Evolutionary conservation across 2,113 vertebrate genomes (phyloP), one percentile per base, ranked within the genome.

Genomic region (Hipposideros armiger): DNA sequence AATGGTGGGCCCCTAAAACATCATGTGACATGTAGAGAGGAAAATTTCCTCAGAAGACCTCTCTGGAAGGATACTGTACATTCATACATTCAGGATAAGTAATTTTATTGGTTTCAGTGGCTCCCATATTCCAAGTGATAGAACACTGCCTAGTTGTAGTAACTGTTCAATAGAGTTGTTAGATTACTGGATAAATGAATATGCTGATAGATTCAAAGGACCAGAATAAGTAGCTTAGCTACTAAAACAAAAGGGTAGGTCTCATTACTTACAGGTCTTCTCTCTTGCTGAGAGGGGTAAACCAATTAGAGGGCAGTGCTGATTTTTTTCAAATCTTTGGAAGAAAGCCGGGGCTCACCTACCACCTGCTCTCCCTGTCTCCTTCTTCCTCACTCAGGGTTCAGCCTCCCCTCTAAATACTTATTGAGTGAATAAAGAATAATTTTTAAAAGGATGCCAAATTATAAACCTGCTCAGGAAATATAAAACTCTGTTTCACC

Each of bases 91-190:
- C 3, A 6, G 0, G 17, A 76, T 58, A 78, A 60, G 13, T 9
- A 52, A 80, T 52, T 83, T 45, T 93, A 13, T 91, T 20, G 64
- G 52, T 91, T 89, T 91, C 15, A 36, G 9, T 91, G 26, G 82
- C 58, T 78, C 90, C 19, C 40, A 1, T 50, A 47, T 62, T 28
- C 5, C 20, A n/a, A 78, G 50, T 72, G 54, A 50, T 26, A 92
- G 58, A 72, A 42, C 36, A 60, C 26, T 52, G 4, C 47, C 30
- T 83, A 17, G 11, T 72, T 45, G 60, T 13, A 58, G 11, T 28
- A 84, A 66, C 24, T 93, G 3, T 28, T 90, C 64, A 94, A 74
- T 42, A 67, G 47, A 85, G 22, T 7, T 89, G 47, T 94, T 84
- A 32, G 54, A 36, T 60, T 56, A 16, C 52, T 45, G 4, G 30